Base-by-base conservation (phyloP, 2,888 invertebrate genomes). In the Mimachlamys varia region DNA sequence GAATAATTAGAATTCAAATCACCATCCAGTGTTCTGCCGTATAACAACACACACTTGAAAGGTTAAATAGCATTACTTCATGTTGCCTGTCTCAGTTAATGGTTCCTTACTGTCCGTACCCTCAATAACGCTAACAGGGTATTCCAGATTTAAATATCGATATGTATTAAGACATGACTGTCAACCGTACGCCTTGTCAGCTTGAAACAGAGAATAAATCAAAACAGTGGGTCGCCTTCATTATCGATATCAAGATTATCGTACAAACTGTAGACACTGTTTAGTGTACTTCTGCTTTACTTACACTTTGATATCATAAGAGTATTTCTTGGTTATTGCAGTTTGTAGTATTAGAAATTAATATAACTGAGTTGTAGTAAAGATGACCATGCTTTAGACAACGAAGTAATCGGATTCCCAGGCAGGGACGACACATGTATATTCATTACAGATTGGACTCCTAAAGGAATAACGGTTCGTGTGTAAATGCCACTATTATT, bases 61-160 rank as follows among this genome's bases (percentile, higher is more conserved):
- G 33, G 22, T 76, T 44, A 44, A 44, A 44, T 44, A 44, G 44
- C 44, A 44, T 44, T 44, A 12, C 76, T 76, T 22, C 33, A 33
- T 76, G 76, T 12, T 76, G 33, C 2, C 33, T 27, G 27, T 33
- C 19, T 76, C 7, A 22, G 62, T 13, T 53, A 53, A 53, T 0
- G 58, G 27, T 76, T 27, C 33, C 76, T 33, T 33, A 76, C 76
- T 33, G 76, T 76, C 76, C 76, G 10, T 33, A 27, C 76, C 19
- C 76, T 33, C 27, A 27, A 33, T 33, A 27, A 33, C 76, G 2
- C 0, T 33, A 33, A 1, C 33, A 27, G 13, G 27, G 12, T 76
- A 76, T 12, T 27, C 33, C 76, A 27, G 76, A 76, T 76, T 76
- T 76, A 76, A 76, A 76, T 76, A 76, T 76, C 76, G 76, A 76